Base-by-base conservation (phyloP, 1,140 invertebrate species). In the Tetramorium alpestre region DNA sequence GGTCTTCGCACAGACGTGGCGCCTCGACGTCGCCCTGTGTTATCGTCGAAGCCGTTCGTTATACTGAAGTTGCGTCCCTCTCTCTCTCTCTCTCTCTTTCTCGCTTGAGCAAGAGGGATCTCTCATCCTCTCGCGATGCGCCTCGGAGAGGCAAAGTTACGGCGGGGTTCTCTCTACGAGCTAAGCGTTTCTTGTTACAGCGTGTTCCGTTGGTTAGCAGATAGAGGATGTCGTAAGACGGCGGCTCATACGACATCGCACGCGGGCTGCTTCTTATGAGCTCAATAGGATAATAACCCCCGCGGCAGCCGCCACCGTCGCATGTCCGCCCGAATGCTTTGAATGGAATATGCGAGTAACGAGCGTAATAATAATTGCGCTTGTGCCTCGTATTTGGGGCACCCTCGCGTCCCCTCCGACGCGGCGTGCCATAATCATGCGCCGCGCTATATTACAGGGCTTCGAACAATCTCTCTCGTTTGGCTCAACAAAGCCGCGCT, bases 221-320 rank as follows among this genome's bases (percentile, higher is more conserved):
- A 81, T 73, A 56, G 84, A 91, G 90, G 91, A 93, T 88, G 91
- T 92, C 91, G 91, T 91, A 91, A 89, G 88, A 92, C 70, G 88
- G 91, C 67, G 87, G 88, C 76, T 93, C 89, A 89, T 91, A 92
- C 90, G 90, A 93, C 91, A 90, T 87, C 88, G 86, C 85, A 72
- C 81, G 89, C 65, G 90, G 82, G 87, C 81, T 77, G 88, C 88
- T 91, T 93, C 93, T 93, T 94, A 94, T 89, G 89, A 94, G 93
- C 93, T 95, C 91, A 95, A 94, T 94, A 94, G 93, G 92, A 95
- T 95, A 95, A 95, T 94, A 92, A 93, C 91, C 91, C 85, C 86
- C 69, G 28, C 84, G 90, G 67, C 56, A 81, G 65, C 51, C 38
- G 72, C 77, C 38, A 75, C 77, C 80, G 85, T 60, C 73, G 73